A percentile compares a stretch with the other conserved stretches of the same genome.
Conservation (phyloP, 1,140 invertebrate genomes). For the Notospermus geniculatus region DNA sequence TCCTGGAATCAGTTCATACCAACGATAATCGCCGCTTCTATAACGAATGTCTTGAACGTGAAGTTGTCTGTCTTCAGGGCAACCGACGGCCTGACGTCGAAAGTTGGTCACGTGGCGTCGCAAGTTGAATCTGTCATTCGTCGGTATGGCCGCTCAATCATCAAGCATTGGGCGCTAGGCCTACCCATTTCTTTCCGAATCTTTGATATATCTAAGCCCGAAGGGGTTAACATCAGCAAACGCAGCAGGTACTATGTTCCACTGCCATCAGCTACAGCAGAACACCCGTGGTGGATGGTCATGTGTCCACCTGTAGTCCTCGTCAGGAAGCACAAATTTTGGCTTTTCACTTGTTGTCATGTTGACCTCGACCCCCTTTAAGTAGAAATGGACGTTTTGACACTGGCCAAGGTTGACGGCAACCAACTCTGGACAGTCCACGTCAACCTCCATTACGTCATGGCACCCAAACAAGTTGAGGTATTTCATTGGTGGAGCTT, state of each 20-base stretch:
- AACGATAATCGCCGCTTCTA: too few species aligned
- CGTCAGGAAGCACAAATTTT: slow-evolving; percentile 33
- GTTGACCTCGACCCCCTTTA: slow-evolving; percentile 34
- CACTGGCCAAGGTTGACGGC: slow-evolving; percentile 46
- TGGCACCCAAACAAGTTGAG: slow-evolving; percentile 44
- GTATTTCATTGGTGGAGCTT: slow-evolving; percentile 36
- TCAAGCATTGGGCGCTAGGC: too few species aligned
- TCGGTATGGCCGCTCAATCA: too few species aligned
- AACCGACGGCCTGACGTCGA: too few species aligned
- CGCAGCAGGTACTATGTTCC: neutral
- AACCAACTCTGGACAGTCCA: slow-evolving; percentile 40
- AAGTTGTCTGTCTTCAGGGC: too few species aligned
- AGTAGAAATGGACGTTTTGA: slow-evolving; percentile 35
- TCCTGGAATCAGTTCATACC: too few species aligned
- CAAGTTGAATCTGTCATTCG: too few species aligned
- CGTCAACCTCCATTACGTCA: slow-evolving; percentile 32
- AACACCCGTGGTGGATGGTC: slow-evolving; percentile 39
- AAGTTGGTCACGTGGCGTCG: too few species aligned
- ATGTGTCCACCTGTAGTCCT: slow-evolving; percentile 39
- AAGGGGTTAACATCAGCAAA: too few species aligned
- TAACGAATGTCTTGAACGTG: too few species aligned
- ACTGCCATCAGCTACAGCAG: slow-evolving; percentile 14
- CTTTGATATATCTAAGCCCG: too few species aligned
- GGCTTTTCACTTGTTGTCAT: slow-evolving; percentile 21
- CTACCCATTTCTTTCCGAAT: too few species aligned